Base-by-base conservation (phyloP, 2,113 vertebrate species). In the Erpornis zantholeuca region DNA sequence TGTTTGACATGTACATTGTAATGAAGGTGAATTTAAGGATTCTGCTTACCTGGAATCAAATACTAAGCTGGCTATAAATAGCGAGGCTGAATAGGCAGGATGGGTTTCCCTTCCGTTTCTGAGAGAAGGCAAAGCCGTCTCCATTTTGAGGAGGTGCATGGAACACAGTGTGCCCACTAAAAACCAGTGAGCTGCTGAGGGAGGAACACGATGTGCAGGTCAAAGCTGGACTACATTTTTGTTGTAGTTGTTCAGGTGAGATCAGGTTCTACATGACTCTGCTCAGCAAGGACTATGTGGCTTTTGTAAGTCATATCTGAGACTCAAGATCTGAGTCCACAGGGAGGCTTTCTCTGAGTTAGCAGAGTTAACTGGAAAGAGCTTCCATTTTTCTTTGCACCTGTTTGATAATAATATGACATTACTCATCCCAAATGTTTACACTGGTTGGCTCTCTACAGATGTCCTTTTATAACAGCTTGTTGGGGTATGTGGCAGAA, bases 351-450 rank as follows among this genome's bases (percentile, higher is more conserved):
- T 96, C 94, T 96, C 88, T 5, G 23, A 31, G 38, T 88, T 44
- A 79, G n/a, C 31, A 1, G 11, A 61, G 81, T 85, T 68, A 77
- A 72, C 63, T 93, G 91, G 70, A 82, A 94, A 83, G 60, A 76
- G 80, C 80, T 96, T 69, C 47, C 47, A 19, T 76, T 92, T 93
- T 93, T 81, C 68, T 77, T 72, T 81, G 85, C 63, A 60, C 56
- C 25, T 24, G 1, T 75, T 53, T 93, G 95, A 92, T 93, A 82
- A 69, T 78, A 94, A 91, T 57, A 92, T 21, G 28, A 28, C 42
- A 42, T 94, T 94, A 96, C 80, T 95, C 95, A 80, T 84, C 31
- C 54, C 86, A 73, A 72, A 71, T 66, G 68, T 71, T 82, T 35
- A 83, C 6, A 44, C 82, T 72, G 27, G 49, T 70, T 84, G 50